Conservation (phyloP, 2,888 invertebrate genomes). For the Conchocele bisecta region DNA sequence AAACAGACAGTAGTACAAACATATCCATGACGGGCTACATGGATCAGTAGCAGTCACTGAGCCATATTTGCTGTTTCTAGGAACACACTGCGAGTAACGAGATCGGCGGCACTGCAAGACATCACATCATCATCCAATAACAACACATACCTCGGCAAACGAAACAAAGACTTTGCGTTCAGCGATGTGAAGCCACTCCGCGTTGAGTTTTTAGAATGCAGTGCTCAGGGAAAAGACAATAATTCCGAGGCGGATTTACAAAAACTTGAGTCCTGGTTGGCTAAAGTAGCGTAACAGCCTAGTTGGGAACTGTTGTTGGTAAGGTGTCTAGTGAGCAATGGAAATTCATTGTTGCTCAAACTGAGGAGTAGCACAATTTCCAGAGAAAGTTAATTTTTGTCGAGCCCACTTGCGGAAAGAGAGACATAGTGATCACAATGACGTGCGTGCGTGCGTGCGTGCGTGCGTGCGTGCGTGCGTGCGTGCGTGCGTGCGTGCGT, state of each 20-base stretch:
- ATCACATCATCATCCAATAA: conserved; percentile 83
- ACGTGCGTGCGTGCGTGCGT: too few species aligned
- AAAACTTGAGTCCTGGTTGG: conserved; percentile 89
- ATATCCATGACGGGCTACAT: too few species aligned
- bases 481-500: too few species aligned
- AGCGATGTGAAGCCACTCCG: conserved; percentile 87
- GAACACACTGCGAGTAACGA: conserved; percentile 92
- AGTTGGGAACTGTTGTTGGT: not conserved
- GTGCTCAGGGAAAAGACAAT: conserved; percentile 82
- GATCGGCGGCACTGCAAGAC: conserved; percentile 88
- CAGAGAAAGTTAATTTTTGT: too few species aligned
- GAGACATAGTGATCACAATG: too few species aligned
- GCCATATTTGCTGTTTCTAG: conserved; percentile 84
- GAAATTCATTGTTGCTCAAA: too few species aligned
- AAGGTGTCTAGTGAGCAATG: too few species aligned
- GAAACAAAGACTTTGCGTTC: conserved; percentile 93
- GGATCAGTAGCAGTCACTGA: too few species aligned
- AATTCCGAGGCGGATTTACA: conserved; percentile 87
- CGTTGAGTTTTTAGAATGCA: conserved; percentile 85
- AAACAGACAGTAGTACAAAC: too few species aligned
- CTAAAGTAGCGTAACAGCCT: conserved; percentile 83
- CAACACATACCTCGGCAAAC: conserved; percentile 87
- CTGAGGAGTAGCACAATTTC: too few species aligned
- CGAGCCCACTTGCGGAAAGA: too few species aligned
- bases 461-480: too few species aligned